Evolutionary conservation across 1,140 invertebrate genomes (phyloP).

Genomic region (Apis dorsata): DNA sequence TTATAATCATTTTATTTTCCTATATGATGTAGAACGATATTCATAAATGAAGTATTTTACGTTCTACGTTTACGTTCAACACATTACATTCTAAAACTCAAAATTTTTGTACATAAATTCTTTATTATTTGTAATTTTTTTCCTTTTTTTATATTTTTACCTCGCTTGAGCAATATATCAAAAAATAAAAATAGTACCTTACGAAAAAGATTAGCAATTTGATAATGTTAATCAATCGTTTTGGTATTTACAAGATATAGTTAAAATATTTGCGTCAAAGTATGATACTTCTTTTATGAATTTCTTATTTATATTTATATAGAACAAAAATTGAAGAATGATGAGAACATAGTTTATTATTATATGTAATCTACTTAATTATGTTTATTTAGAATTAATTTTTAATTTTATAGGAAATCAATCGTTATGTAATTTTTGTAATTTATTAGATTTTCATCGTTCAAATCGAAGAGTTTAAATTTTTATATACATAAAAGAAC

Average conservation of each 20-base stretch:
- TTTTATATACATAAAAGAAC: background rate
- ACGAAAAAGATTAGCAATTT: background rate
- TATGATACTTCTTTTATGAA: constrained; percentile 5
- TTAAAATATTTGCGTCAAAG: background rate
- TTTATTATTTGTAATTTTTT: no score
- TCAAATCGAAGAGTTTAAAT: background rate
- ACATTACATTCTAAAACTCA: background rate
- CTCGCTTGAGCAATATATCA: background rate
- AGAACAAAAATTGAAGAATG: background rate
- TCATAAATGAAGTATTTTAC: constrained; percentile 1
- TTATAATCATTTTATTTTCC: background rate
- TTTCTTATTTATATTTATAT: background rate
- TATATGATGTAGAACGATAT: background rate
- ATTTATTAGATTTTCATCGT: background rate
- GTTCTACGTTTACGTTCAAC: background rate
- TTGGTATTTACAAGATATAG: background rate
- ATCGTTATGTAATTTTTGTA: background rate
- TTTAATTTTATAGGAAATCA: background rate
- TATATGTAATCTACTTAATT: background rate
- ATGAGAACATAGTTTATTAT: background rate
- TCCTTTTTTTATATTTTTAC: background rate
- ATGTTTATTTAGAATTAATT: background rate
- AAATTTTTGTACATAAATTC: no score
- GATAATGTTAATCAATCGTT: background rate
- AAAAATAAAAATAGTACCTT: background rate